Evolutionary conservation across 2,113 vertebrate species (phyloP).

Genomic region (Pseudopodoces humilis): DNA sequence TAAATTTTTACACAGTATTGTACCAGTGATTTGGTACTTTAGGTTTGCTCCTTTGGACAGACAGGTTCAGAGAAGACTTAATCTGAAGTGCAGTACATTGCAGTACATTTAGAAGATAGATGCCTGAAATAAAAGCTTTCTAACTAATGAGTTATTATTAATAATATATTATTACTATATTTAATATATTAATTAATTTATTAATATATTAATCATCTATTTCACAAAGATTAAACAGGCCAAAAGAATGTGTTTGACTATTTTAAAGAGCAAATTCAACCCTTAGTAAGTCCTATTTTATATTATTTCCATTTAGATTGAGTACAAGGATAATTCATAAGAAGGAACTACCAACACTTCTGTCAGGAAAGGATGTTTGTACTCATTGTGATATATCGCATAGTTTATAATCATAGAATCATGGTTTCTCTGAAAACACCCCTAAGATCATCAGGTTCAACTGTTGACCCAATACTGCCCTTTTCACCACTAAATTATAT

Average conservation of each 20-base stretch:
- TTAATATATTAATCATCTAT: neutral
- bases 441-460: rapidly evolving
- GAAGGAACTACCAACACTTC: neutral
- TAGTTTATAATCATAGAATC: neutral
- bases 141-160: neutral
- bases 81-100: neutral
- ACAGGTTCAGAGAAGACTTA: neutral
- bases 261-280: neutral
- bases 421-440: neutral
- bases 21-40: neutral
- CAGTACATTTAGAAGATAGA: neutral
- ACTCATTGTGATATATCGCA: neutral
- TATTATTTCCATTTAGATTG: neutral
- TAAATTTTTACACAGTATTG: neutral
- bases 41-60: neutral
- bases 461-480: neutral
- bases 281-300: neutral
- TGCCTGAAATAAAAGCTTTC: neutral
- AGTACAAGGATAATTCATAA: neutral
- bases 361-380: neutral
- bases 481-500: neutral
- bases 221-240: neutral
- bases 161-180: no score
- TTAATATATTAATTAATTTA: no score
- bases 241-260: neutral